Conservation (phyloP, 2,113 vertebrate genomes). For the Oncorhynchus tshawytscha region DNA sequence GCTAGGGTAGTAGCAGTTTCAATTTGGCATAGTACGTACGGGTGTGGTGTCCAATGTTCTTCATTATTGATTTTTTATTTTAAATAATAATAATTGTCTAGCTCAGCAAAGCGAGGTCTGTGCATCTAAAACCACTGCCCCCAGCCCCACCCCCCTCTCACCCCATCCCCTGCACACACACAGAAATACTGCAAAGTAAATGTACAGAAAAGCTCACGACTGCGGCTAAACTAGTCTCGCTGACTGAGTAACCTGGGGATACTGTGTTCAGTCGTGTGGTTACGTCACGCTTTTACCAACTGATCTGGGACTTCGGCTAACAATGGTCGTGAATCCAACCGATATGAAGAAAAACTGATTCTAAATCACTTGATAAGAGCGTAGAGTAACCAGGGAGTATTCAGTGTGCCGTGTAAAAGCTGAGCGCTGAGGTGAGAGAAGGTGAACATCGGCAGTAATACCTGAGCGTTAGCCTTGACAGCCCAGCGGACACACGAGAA, state of each 20-base stretch:
- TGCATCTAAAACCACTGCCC: conserved; percentile 8
- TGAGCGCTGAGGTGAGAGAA: conserved; percentile 58
- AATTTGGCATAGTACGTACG: conserved; percentile 3
- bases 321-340: no score
- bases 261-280: conserved; percentile 27
- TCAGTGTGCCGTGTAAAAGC: conserved; percentile 47
- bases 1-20: neutral
- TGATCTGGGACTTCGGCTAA: conserved; percentile 5
- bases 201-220: conserved; percentile 21
- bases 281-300: conserved; percentile 32
- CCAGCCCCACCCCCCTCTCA: conserved; percentile 48
- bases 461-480: conserved; percentile 72
- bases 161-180: conserved; percentile 54
- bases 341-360: neutral
- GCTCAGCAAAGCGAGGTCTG: conserved; percentile 25
- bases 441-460: conserved; percentile 68
- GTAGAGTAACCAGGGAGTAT: conserved; percentile 11
- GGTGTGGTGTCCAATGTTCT: neutral
- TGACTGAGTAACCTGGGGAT: conserved; percentile 37
- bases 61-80: no score
- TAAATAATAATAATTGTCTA: neutral
- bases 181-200: conserved; percentile 41
- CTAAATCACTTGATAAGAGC: conserved; percentile 42
- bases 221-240: conserved; percentile 12
- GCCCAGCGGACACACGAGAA: conserved; percentile 63